These are phyloP conservation scores for Tiliqua scincoides DNA, from an alignment of 2,113 vertebrate genomes.

Conservation along the genomic window DNA sequence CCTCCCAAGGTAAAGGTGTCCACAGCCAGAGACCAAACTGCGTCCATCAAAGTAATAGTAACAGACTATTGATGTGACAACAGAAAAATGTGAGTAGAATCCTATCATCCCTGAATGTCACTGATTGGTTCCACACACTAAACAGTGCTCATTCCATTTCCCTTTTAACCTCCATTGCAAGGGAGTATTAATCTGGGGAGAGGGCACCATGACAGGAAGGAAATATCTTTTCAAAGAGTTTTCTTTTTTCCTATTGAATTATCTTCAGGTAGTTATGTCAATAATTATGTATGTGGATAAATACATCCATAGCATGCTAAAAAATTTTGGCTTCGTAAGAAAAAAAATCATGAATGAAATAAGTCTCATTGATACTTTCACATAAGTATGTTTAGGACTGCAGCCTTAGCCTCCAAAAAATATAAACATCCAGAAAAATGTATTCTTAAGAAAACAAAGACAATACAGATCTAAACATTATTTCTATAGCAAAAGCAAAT, in stretches of 20 bases:
- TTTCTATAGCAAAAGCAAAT: not conserved
- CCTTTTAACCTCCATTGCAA: not conserved
- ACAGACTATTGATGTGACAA: too few relatives aligned
- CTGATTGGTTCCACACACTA: not conserved
- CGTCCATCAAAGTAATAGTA: too few relatives aligned
- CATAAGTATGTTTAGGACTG: too few relatives aligned
- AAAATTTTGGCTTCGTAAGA: not conserved
- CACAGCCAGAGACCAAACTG: not conserved
- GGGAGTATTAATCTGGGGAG: not conserved
- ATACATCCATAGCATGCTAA: too few relatives aligned
- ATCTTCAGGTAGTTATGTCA: too few relatives aligned
- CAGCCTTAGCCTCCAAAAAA: not conserved
- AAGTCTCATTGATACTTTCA: too few relatives aligned
- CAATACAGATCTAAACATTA: not conserved
- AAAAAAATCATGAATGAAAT: too few relatives aligned
- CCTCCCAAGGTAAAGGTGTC: too few relatives aligned
- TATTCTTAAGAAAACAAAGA: not conserved
- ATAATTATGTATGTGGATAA: too few relatives aligned
- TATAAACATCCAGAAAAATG: not conserved
- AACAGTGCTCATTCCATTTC: not conserved
- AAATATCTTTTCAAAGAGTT: not conserved
- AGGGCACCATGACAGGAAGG: too few relatives aligned
- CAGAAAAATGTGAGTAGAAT: not conserved
- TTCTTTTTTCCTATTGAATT: not conserved
- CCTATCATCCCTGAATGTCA: not conserved